Conservation (phyloP, 2,888 invertebrate species). For the Julus scanicus region DNA sequence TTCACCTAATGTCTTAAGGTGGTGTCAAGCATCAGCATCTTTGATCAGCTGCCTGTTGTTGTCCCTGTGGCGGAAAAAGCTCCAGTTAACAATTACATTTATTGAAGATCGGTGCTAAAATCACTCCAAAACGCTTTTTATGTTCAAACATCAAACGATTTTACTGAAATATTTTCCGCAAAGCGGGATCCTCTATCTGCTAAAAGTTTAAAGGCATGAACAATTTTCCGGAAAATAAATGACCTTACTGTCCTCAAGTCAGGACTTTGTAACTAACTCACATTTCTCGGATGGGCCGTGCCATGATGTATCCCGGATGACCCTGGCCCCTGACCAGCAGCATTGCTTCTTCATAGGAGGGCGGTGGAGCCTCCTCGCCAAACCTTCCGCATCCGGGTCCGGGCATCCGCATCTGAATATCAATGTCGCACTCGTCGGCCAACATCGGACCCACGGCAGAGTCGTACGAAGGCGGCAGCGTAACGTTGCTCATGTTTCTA, state of each 20-base stretch:
- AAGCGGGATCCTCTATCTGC: too few relatives aligned
- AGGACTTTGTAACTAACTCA: not conserved
- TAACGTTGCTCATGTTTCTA: conserved; percentile 59
- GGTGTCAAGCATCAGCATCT: not conserved
- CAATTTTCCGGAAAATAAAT: too few relatives aligned
- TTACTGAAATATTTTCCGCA: too few relatives aligned
- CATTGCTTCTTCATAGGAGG: conserved; percentile 60
- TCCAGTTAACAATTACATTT: not conserved
- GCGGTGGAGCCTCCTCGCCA: conserved; percentile 60
- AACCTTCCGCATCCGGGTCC: conserved; percentile 48
- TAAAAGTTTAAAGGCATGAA: too few relatives aligned
- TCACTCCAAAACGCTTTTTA: not conserved
- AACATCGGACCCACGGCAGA: conserved; percentile 58
- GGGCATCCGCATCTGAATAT: conserved; percentile 55
- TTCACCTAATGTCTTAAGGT: not conserved
- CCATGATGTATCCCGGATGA: not conserved
- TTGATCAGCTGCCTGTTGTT: not conserved
- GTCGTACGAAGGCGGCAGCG: conserved; percentile 60
- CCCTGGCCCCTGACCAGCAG: conserved; percentile 56
- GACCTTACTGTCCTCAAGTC: too few relatives aligned
- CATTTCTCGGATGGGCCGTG: conserved; percentile 14
- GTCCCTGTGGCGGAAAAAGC: not conserved
- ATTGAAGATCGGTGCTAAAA: not conserved
- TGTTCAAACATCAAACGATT: too few relatives aligned
- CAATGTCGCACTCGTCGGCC: conserved; percentile 48